Percentiles rank a stretch among this genome's conserved stretches.
These are phyloP conservation scores for Glyphotaelius pellucidus DNA, from an alignment of 2,888 invertebrate genomes.

Conservation along the genomic window DNA sequence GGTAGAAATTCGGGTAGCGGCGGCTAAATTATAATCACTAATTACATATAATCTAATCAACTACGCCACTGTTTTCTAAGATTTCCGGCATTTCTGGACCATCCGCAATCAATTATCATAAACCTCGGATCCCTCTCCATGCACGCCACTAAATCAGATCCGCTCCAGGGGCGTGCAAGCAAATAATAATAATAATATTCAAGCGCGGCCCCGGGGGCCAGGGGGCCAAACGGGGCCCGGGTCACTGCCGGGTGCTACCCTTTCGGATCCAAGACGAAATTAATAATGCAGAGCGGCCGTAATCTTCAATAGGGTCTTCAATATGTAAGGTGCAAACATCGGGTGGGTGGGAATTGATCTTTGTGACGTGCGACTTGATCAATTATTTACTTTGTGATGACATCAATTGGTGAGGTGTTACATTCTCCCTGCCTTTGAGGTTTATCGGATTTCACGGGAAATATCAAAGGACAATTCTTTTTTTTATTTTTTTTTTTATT, in stretches of 20 bases:
- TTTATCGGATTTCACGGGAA: background rate
- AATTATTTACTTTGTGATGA: background rate
- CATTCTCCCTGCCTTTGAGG: background rate
- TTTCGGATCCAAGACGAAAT: slow-evolving; percentile 8
- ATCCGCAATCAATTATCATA: slow-evolving; percentile 65
- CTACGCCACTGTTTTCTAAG: slow-evolving; percentile 38
- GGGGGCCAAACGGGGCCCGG: background rate
- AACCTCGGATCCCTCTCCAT: slow-evolving; percentile 52
- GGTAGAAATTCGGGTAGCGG: too few species aligned
- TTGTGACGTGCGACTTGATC: background rate
- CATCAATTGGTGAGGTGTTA: background rate
- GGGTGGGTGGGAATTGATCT: slow-evolving; percentile 7
- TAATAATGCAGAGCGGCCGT: slow-evolving; percentile 35
- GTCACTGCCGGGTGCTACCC: slow-evolving; percentile 38
- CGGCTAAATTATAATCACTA: too few species aligned
- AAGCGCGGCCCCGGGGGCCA: background rate
- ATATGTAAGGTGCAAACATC: background rate
- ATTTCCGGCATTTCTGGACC: slow-evolving; percentile 59
- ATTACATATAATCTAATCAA: background rate
- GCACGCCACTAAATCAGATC: slow-evolving; percentile 52
- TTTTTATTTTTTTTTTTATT: too few species aligned
- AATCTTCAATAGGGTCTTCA: slow-evolving; percentile 14
- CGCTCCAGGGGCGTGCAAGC: background rate
- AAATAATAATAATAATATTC: slow-evolving; percentile 28
- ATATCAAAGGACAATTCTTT: background rate